Conservation (phyloP, 2,113 vertebrate genomes). For the Castor canadensis region DNA sequence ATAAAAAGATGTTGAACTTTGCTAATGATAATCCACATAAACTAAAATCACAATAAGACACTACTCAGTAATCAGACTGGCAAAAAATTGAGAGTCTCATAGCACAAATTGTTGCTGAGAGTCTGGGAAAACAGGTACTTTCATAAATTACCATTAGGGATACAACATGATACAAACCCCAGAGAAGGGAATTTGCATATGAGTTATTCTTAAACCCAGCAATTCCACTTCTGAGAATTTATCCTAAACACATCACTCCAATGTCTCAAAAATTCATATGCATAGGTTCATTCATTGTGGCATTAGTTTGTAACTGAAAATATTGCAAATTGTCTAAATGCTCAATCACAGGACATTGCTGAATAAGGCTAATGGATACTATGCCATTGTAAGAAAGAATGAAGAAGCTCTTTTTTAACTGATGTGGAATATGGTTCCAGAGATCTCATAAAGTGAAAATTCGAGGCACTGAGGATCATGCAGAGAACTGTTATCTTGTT, state of each 20-base stretch:
- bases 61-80: background rate
- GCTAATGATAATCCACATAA: background rate
- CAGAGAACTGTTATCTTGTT: background rate
- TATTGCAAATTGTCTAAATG: background rate
- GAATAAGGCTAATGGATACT: background rate
- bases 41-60: background rate
- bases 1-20: background rate
- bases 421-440: background rate
- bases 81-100: background rate
- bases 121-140: background rate
- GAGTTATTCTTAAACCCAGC: background rate
- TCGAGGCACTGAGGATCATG: background rate
- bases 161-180: background rate
- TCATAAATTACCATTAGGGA: background rate
- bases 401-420: background rate
- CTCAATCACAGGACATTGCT: background rate
- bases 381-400: background rate
- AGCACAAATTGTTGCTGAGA: background rate
- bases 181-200: background rate
- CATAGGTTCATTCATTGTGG: background rate
- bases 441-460: background rate
- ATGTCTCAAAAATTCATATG: background rate
- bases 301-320: background rate
- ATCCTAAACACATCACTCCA: background rate
- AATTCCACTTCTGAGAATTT: background rate